Conservation (phyloP, 2,888 invertebrate genomes). For the Sarcophaga rosellei region DNA sequence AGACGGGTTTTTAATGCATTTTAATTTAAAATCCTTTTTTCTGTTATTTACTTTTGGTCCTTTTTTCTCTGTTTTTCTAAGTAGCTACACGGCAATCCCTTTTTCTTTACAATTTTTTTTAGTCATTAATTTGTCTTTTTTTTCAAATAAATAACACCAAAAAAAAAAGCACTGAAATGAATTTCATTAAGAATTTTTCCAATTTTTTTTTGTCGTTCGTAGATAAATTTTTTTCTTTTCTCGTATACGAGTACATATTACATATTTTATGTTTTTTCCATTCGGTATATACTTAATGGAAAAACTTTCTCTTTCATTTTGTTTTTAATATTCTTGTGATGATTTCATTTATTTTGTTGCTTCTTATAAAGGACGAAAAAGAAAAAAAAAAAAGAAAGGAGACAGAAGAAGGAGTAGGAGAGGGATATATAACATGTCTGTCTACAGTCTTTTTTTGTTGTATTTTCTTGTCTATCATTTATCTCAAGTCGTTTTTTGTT, state of each 20-base stretch:
- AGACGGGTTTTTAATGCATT: too few species aligned
- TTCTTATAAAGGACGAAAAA: neutral
- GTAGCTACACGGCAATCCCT: too few species aligned
- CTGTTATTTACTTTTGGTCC: too few species aligned
- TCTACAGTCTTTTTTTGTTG: slow-evolving; percentile 1
- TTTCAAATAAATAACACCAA: too few species aligned
- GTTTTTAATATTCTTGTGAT: slow-evolving; percentile 3
- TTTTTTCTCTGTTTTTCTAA: too few species aligned
- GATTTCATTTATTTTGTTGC: slow-evolving; percentile 14
- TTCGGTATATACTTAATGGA: slow-evolving; percentile 6
- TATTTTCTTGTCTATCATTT: slow-evolving; percentile 11
- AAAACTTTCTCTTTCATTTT: slow-evolving; percentile 60
- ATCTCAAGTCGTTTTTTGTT: slow-evolving; percentile 7
- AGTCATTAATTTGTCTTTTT: too few species aligned
- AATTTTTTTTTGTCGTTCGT: slow-evolving; percentile 19
- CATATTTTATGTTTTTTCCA: slow-evolving; percentile 45
- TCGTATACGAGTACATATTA: slow-evolving; percentile 27
- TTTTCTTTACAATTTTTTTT: too few species aligned
- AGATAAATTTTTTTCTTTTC: slow-evolving; percentile 8
- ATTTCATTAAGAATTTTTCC: too few species aligned
- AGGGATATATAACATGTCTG: slow-evolving; percentile 52
- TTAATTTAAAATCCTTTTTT: too few species aligned
- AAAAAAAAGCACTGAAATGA: too few species aligned
- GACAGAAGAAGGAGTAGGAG: neutral
- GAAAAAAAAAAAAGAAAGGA: slow-evolving; percentile 3